Conservation (phyloP, 2,888 invertebrate genomes). For the Callimorpha dominula region DNA sequence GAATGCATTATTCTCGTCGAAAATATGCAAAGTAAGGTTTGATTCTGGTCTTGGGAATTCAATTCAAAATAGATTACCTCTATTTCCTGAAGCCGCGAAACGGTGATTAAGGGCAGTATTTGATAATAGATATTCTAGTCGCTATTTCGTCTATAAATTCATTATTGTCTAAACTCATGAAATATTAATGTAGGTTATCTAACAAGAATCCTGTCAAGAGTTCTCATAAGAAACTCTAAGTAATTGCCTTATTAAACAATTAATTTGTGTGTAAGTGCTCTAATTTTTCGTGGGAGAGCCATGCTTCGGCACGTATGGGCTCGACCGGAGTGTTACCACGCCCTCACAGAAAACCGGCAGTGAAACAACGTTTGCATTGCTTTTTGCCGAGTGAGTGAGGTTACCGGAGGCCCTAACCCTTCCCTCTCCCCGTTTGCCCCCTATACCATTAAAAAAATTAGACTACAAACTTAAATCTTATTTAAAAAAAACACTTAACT, state of each 20-base stretch:
- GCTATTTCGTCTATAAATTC: not conserved
- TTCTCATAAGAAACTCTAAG: not conserved
- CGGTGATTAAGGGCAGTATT: conserved; percentile 15
- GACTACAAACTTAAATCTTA: too few species aligned
- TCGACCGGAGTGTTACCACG: too few species aligned
- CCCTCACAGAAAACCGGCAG: too few species aligned
- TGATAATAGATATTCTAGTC: conserved; percentile 1
- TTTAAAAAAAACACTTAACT: too few species aligned
- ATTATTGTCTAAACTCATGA: not conserved
- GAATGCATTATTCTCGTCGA: conserved; percentile 49
- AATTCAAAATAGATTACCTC: conserved; percentile 21
- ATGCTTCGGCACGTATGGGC: too few species aligned
- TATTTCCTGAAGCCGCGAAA: conserved; percentile 17
- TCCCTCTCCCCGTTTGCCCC: too few species aligned
- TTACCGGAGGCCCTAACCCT: too few species aligned
- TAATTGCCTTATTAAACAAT: not conserved
- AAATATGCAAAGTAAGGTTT: conserved; percentile 37
- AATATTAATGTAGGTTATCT: not conserved
- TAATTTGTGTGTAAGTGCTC: too few species aligned
- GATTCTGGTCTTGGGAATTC: conserved; percentile 19
- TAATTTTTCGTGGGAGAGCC: too few species aligned
- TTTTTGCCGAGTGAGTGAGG: too few species aligned
- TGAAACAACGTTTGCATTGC: too few species aligned
- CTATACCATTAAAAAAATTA: too few species aligned
- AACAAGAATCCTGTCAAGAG: not conserved